Evolutionary conservation across 2,113 vertebrate species (phyloP), one percentile per base, ranked within the genome.

Genomic region (Nannospalax galili): DNA sequence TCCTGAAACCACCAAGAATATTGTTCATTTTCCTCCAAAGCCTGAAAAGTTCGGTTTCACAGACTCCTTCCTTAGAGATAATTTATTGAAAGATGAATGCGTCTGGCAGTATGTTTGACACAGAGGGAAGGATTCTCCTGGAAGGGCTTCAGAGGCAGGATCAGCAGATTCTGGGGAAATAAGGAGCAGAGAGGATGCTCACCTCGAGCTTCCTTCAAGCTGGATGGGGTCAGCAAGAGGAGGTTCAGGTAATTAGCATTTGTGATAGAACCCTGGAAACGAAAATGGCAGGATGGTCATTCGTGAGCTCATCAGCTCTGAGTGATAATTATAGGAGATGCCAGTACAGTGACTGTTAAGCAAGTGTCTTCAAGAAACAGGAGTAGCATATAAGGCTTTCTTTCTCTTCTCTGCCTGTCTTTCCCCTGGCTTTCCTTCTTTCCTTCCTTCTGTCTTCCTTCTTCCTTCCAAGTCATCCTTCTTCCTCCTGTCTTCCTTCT

Each of bases 211-310:
- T 9, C 48, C 32, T 48, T 96, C 72, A 52, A 17, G 40, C 75
- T 67, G 56, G 52, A 72, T 35, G n/a, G 72, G 56, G 24, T 26
- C 24, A 40, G 40, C 30, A n/a, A 22, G 32, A 72, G 3, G 32
- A 73, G 52, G 19, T n/a, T 4, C 9, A 37, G 79, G 32, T 69
- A 42, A 84, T 73, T 72, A 37, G 7, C 62, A 22, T 35, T 78
- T 88, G n/a, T 64, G 56, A 0, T 67, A 30, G 15, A 69, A 88
- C 65, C 14, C 91, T 56, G 45, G 62, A 69, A 82, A 96, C 86
- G 56, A 96, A 90, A 93, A 70, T 77, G 67, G 73, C 77, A 88
- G 75, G 37, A 67, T 52, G 20, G 42, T 73, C 64, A 60, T 48
- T 58, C 72, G 1, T 62, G 60, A 77, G 79, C 48, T 58, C 93